Evolutionary conservation across 1,140 invertebrate species (phyloP).

Genomic region (Galleria mellonella): DNA sequence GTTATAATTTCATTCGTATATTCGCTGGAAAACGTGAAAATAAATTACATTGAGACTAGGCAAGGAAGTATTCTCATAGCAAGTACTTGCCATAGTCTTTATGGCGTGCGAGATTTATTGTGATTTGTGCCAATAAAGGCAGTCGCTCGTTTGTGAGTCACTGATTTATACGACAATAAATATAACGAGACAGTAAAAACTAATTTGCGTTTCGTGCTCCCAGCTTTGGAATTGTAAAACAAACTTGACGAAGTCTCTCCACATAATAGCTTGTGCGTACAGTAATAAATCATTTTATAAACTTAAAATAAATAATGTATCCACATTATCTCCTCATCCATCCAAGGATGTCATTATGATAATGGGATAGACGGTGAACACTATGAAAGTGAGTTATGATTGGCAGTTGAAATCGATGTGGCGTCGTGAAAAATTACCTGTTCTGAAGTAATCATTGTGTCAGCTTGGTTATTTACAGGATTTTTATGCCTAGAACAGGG

Average conservation of each 20-base stretch:
- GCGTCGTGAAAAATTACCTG: slow-evolving; percentile 4
- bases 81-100: too few species aligned
- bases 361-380: slow-evolving; percentile 8
- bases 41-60: too few species aligned
- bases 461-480: too few species aligned
- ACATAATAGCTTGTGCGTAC: too few species aligned
- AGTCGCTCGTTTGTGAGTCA: too few species aligned
- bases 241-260: background rate
- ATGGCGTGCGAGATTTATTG: too few species aligned
- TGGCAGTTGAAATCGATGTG: slow-evolving; percentile 6
- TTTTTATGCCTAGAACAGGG: too few species aligned
- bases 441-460: background rate
- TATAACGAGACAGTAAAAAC: background rate
- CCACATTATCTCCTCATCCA: background rate
- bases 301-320: slow-evolving; percentile 11
- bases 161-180: background rate
- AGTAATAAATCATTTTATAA: slow-evolving; percentile 13
- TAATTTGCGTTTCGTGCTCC: background rate
- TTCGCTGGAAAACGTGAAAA: too few species aligned
- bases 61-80: too few species aligned
- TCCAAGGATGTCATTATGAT: slow-evolving; percentile 14
- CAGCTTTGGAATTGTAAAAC: background rate
- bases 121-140: too few species aligned
- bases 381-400: slow-evolving; percentile 11
- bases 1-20: background rate